A percentile compares a stretch with the other conserved stretches of the same genome.
Conservation (phyloP, 2,797 vertebrate species). For the Halcyon leucocephala region DNA sequence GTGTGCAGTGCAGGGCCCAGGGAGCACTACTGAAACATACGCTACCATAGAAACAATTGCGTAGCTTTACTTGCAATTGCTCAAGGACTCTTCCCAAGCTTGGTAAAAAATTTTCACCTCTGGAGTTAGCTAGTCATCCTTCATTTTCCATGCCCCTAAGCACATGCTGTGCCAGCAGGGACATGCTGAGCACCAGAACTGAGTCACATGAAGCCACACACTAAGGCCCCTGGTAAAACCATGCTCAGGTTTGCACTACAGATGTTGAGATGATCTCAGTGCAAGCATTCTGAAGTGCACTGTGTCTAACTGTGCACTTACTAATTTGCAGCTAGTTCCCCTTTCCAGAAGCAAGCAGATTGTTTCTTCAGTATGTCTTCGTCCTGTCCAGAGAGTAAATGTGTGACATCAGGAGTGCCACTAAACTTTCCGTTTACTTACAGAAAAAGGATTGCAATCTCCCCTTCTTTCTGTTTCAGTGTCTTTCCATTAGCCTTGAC, state of each 20-base stretch:
- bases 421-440: neutral
- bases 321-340: neutral
- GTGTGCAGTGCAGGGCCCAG: neutral
- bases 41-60: neutral
- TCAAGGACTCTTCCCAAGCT: neutral
- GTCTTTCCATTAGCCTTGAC: neutral
- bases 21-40: neutral
- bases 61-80: neutral
- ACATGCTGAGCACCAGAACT: neutral
- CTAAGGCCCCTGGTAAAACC: fast-evolving
- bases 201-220: neutral
- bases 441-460: neutral
- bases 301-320: neutral
- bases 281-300: fast-evolving
- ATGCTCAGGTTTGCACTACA: neutral
- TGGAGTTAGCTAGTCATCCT: neutral
- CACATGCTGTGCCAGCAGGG: fast-evolving
- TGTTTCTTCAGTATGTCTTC: fast-evolving
- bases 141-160: neutral
- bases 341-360: neutral
- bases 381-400: neutral
- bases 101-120: neutral
- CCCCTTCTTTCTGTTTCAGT: neutral
- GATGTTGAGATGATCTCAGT: neutral
- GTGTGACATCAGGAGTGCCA: neutral